Evolutionary conservation across 30 jellyfish, hydroid and myxozoan species (phyloP).

Genomic region (Sanderia malayensis): DNA sequence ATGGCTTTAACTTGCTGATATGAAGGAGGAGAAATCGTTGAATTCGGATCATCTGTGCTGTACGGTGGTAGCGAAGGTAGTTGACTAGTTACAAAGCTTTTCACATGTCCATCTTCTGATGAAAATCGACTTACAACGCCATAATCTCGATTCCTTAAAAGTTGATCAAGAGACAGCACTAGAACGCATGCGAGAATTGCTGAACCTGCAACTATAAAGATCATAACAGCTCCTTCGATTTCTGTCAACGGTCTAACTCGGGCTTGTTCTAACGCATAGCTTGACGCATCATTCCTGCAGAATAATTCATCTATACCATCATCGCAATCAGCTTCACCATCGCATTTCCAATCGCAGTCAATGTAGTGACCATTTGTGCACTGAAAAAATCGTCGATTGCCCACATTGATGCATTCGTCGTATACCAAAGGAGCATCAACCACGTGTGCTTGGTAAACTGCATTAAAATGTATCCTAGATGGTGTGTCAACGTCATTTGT

Average conservation of each 20-base stretch:
- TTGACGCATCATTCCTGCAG: slow-evolving; percentile 25
- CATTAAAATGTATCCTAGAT: slow-evolving; percentile 31
- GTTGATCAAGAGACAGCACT: slow-evolving; percentile 7
- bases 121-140: neutral
- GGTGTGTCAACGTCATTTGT: neutral
- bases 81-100: neutral
- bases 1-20: neutral
- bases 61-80: slow-evolving; percentile 21
- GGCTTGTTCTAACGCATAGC: neutral
- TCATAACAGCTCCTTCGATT: neutral
- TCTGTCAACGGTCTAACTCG: neutral
- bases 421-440: neutral
- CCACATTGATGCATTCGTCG: slow-evolving; percentile 58
- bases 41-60: neutral
- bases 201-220: slow-evolving; percentile 6
- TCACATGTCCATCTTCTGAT: neutral
- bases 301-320: slow-evolving; percentile 63
- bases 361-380: slow-evolving; percentile 80
- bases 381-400: slow-evolving; percentile 42
- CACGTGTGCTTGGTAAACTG: slow-evolving; percentile 59
- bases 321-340: slow-evolving; percentile 80
- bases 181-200: slow-evolving; percentile 18
- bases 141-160: neutral
- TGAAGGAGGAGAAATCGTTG: neutral
- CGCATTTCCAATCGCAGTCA: slow-evolving; percentile 70